Evolutionary conservation across 2,797 vertebrate species (phyloP).

Genomic region (Danio aesculapii): DNA sequence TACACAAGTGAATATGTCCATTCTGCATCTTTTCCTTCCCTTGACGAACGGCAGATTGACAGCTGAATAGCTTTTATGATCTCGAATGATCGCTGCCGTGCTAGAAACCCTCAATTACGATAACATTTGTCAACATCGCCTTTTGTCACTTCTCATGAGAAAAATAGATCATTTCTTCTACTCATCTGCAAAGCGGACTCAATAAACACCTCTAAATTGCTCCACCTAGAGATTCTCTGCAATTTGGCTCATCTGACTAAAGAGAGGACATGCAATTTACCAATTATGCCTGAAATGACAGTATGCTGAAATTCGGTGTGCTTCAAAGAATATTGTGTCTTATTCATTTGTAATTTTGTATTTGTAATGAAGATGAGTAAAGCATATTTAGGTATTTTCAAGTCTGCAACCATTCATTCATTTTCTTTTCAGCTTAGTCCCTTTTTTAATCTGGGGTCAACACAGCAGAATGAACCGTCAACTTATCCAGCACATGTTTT

Average conservation of each 20-base stretch:
- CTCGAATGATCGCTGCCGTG: constrained; percentile 41
- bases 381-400: background rate
- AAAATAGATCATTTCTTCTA: constrained; percentile 2
- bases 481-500: too few species aligned
- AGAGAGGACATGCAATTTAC: constrained; percentile 19
- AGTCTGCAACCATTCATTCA: background rate
- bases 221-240: background rate
- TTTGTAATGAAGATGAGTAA: constrained; percentile 6
- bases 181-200: constrained; percentile 1
- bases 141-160: constrained; percentile 23
- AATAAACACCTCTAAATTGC: constrained; percentile 1
- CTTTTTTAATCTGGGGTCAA: too few species aligned
- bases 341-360: background rate
- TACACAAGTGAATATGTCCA: constrained; percentile 45
- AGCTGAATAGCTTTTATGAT: constrained; percentile 49
- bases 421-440: too few species aligned
- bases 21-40: constrained; percentile 34
- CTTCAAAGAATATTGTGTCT: background rate
- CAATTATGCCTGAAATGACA: background rate
- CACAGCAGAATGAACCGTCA: too few species aligned
- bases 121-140: constrained; percentile 43
- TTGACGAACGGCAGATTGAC: constrained; percentile 26
- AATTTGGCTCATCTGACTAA: background rate
- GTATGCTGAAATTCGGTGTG: background rate
- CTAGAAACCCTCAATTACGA: constrained; percentile 49